Percentiles rank a stretch among this genome's conserved stretches.
These are phyloP conservation scores for Macroramphosus scolopax DNA, from an alignment of 2,797 vertebrate species.

Conservation along the genomic window DNA sequence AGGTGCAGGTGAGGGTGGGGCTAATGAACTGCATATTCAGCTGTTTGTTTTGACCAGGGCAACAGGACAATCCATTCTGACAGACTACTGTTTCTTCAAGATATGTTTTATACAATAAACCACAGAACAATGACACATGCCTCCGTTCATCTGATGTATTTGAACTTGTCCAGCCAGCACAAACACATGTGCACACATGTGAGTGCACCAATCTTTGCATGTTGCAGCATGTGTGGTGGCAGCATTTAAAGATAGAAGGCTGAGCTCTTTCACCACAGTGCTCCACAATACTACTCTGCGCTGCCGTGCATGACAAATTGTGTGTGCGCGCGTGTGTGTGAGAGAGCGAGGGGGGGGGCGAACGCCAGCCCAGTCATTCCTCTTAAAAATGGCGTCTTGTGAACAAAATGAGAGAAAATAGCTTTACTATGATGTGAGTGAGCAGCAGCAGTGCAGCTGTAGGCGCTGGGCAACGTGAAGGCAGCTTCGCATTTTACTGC, in stretches of 20 bases:
- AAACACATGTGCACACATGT: neutral
- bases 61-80: neutral
- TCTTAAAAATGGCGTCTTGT: constrained; percentile 79
- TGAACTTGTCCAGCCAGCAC: neutral
- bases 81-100: too few species aligned
- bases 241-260: neutral
- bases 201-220: constrained; percentile 4
- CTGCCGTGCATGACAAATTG: constrained; percentile 33
- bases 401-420: constrained; percentile 67
- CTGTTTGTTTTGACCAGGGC: neutral
- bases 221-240: constrained; percentile 12
- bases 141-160: constrained; percentile 1
- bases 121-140: neutral
- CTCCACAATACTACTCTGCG: constrained; percentile 22
- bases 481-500: constrained; percentile 8
- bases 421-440: neutral
- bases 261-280: constrained; percentile 6
- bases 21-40: neutral
- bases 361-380: constrained; percentile 65
- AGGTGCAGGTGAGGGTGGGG: constrained; percentile 11
- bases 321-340: constrained; percentile 8
- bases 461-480: neutral
- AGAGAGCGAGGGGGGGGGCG: constrained; percentile 39
- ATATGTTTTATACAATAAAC: constrained; percentile 38
- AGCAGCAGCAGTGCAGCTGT: constrained; percentile 20